Percentiles rank a stretch among this genome's conserved stretches.
Evolutionary conservation across 2,113 vertebrate genomes (phyloP).

Genomic region (Ctenomys sociabilis): DNA sequence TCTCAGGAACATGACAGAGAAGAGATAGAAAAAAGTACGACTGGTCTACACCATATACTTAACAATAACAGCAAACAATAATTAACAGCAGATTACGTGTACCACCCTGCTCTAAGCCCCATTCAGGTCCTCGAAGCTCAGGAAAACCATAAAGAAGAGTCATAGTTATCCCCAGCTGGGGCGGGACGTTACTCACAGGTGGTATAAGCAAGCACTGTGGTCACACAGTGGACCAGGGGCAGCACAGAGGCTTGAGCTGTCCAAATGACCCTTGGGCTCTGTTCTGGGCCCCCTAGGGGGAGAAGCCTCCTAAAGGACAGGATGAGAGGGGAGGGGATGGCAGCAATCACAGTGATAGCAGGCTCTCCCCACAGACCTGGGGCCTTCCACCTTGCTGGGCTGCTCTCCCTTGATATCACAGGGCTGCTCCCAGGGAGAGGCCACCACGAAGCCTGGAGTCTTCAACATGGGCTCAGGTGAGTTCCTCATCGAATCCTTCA

Average conservation of each 20-base stretch:
- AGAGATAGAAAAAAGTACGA: not conserved
- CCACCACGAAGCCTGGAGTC: not conserved
- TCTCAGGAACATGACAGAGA: not conserved
- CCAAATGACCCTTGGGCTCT: too few species aligned
- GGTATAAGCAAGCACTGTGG: too few species aligned
- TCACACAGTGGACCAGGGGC: not conserved
- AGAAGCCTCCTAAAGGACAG: too few species aligned
- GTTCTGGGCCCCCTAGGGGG: not conserved
- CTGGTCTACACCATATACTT: not conserved
- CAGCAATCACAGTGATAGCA: not conserved
- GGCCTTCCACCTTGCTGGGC: not conserved
- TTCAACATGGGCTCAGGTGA: not conserved
- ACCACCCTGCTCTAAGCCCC: too few species aligned
- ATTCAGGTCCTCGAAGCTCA: not conserved
- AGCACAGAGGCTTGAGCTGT: not conserved
- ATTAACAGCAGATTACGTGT: not conserved
- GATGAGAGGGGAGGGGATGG: too few species aligned
- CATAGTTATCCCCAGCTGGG: not conserved
- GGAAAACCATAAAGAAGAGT: not conserved
- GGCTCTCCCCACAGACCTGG: not conserved
- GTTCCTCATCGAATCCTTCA: not conserved
- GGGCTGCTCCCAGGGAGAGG: not conserved
- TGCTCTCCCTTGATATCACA: not conserved
- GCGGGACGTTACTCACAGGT: not conserved
- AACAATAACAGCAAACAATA: not conserved